Conservation (phyloP, 2,888 invertebrate genomes). For the Luffia ferchaultella region DNA sequence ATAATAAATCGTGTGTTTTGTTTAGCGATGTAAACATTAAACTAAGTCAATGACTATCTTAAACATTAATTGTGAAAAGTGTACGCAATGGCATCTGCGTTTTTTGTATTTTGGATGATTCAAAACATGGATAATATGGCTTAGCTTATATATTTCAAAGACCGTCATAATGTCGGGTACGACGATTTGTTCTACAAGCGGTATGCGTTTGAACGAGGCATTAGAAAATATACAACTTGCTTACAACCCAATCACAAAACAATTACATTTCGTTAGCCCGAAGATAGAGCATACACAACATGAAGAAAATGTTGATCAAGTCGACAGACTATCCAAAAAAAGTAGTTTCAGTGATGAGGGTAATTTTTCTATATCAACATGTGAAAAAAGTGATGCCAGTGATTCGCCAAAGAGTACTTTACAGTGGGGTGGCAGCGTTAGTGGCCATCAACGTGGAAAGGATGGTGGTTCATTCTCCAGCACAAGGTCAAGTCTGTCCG, state of each 20-base stretch:
- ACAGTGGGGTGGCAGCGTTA: conserved; percentile 54
- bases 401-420: conserved; percentile 59
- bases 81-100: neutral
- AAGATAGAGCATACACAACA: conserved; percentile 30
- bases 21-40: neutral
- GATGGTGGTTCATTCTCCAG: conserved; percentile 73
- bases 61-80: neutral
- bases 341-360: conserved; percentile 62
- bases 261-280: conserved; percentile 69
- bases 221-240: conserved; percentile 77
- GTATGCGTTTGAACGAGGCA: conserved; percentile 72
- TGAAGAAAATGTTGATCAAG: conserved; percentile 37
- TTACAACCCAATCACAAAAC: conserved; percentile 78
- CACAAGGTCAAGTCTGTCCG: conserved; percentile 75
- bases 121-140: neutral
- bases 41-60: neutral
- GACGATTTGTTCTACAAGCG: conserved; percentile 55
- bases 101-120: neutral
- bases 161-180: conserved; percentile 37
- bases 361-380: conserved; percentile 55
- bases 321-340: conserved; percentile 55
- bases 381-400: conserved; percentile 61
- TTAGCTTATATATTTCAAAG: neutral
- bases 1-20: neutral
- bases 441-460: conserved; percentile 59